A percentile compares a stretch with the other conserved stretches of the same genome.
Conservation (phyloP, 1,140 invertebrate species). For the Ruditapes philippinarum region DNA sequence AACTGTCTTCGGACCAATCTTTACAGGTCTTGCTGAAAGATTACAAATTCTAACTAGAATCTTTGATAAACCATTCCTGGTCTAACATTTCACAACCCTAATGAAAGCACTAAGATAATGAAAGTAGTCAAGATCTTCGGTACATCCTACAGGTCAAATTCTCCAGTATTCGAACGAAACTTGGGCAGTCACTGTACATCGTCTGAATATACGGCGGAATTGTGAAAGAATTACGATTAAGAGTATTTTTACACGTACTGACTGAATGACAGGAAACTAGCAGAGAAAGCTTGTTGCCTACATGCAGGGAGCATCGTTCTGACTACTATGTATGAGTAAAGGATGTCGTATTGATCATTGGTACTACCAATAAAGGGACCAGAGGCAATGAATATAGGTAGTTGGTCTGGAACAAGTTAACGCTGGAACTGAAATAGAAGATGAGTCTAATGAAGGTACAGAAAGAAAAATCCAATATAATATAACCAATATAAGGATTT, state of each 20-base stretch:
- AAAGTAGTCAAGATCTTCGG: neutral
- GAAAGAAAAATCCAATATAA: neutral
- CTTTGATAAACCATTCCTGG: neutral
- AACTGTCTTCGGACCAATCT: neutral
- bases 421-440: neutral
- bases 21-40: neutral
- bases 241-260: neutral
- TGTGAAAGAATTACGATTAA: neutral
- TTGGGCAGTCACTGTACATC: neutral
- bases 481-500: neutral
- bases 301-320: neutral
- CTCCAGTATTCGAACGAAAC: neutral
- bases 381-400: neutral
- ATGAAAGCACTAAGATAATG: neutral
- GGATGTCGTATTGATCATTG: neutral
- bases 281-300: neutral
- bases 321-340: neutral
- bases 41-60: constrained; percentile 26
- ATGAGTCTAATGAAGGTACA: too few relatives aligned
- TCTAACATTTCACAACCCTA: neutral
- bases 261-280: neutral
- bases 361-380: neutral
- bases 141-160: neutral
- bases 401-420: neutral
- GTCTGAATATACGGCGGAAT: neutral